phyloP scores from a whole-genome alignment of 2,113 vertebrate species.

The Actenoides hombroni region DNA sequence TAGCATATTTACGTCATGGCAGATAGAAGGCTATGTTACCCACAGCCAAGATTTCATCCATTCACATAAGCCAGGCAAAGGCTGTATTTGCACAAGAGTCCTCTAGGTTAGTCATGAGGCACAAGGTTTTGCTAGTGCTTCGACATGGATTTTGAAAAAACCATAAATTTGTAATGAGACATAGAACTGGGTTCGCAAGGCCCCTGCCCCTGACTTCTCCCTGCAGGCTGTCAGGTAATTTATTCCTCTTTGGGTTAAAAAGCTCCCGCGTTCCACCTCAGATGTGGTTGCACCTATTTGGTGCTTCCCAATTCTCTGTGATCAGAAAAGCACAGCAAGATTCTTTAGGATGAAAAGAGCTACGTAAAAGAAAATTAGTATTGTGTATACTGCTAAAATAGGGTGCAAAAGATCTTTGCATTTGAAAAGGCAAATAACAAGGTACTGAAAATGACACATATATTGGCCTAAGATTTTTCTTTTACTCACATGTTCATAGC shows the following conservation, averaged over 20 bases:
- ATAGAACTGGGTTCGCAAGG: rapidly evolving
- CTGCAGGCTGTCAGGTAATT: background rate
- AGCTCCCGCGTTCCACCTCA: background rate
- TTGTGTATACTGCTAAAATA: background rate
- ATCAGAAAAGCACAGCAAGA: background rate
- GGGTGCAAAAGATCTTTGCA: background rate
- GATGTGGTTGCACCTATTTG: background rate
- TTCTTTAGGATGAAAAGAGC: background rate
- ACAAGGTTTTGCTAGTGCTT: background rate
- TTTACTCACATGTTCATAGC: background rate
- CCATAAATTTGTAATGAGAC: background rate
- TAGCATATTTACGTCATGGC: rapidly evolving
- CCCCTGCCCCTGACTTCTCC: background rate
- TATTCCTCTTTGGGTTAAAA: background rate
- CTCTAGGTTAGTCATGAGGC: rapidly evolving
- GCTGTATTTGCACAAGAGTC: background rate
- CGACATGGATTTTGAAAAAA: background rate
- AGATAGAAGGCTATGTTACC: background rate
- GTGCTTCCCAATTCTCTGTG: background rate
- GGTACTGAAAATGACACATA: background rate
- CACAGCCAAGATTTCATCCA: background rate
- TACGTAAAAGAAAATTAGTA: background rate
- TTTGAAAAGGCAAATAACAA: background rate
- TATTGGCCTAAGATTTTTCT: background rate
- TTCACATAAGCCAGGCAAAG: background rate